phyloP scores from a whole-genome alignment of 2,113 vertebrate species.

The Alligator sinensis region DNA sequence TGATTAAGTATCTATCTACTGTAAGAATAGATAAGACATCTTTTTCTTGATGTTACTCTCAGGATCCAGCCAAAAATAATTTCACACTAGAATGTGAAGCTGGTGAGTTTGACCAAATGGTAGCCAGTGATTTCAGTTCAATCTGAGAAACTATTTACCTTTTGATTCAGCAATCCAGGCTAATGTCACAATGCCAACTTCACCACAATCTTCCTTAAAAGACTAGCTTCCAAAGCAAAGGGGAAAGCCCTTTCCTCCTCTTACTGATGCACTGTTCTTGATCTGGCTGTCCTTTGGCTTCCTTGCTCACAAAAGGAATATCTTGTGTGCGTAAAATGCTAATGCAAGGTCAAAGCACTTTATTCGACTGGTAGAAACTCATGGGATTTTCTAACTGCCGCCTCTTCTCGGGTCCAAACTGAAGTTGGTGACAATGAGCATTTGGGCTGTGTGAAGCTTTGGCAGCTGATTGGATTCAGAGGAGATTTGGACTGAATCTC shows the following conservation, averaged over 20 bases:
- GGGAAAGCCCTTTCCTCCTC: neutral
- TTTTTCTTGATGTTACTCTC: constrained; percentile 42
- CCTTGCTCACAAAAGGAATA: neutral
- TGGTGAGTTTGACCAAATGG: constrained; percentile 3
- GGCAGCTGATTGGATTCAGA: too few relatives aligned
- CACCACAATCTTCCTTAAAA: neutral
- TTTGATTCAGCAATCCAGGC: neutral
- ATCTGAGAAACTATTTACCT: neutral
- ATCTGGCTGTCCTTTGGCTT: neutral
- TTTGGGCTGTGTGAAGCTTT: too few relatives aligned
- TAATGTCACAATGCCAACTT: neutral
- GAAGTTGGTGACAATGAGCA: fast-evolving
- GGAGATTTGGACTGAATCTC: too few relatives aligned
- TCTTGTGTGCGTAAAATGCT: fast-evolving
- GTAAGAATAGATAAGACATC: constrained; percentile 2
- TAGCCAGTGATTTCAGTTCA: neutral
- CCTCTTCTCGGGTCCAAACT: neutral
- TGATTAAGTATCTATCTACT: constrained; percentile 38
- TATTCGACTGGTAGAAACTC: neutral
- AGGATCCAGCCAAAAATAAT: constrained; percentile 32
- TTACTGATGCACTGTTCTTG: neutral
- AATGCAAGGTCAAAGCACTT: neutral
- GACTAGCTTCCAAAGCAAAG: fast-evolving
- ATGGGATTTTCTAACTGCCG: neutral
- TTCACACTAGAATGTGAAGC: neutral